Evolutionary conservation across 2,888 invertebrate genomes (phyloP).

Genomic region (Protophormia terraenovae): DNA sequence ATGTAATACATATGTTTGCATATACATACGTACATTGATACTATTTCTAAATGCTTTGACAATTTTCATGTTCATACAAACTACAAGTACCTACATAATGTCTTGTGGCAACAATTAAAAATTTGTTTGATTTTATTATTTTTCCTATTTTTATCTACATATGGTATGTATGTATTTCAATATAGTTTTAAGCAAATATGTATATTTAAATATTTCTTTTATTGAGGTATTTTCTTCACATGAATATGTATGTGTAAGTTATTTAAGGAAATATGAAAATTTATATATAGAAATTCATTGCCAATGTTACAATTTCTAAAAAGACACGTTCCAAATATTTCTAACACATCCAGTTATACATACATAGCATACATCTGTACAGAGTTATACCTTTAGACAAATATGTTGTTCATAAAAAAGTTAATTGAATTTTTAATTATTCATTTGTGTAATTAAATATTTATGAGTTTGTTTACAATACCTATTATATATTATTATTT

Average conservation of each 20-base stretch:
- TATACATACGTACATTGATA: background rate
- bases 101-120: constrained; percentile 54
- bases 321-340: background rate
- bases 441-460: constrained; percentile 38
- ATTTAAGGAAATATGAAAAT: constrained; percentile 6
- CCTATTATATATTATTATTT: too few species aligned
- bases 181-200: background rate
- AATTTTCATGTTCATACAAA: too few species aligned
- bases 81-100: background rate
- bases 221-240: background rate
- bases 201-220: background rate
- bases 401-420: constrained; percentile 15
- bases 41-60: too few species aligned
- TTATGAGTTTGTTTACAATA: background rate
- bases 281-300: constrained; percentile 42
- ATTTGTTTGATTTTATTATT: background rate
- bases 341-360: background rate
- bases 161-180: background rate
- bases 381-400: background rate
- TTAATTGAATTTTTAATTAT: constrained; percentile 59
- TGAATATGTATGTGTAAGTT: too few species aligned
- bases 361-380: background rate
- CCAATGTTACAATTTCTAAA: constrained; percentile 44
- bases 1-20: too few species aligned
- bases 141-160: background rate